A percentile compares a stretch with the other conserved stretches of the same genome.
These are phyloP conservation scores for Alviniconcha marisindica DNA, from an alignment of 1,140 invertebrate species.

Conservation along the genomic window DNA sequence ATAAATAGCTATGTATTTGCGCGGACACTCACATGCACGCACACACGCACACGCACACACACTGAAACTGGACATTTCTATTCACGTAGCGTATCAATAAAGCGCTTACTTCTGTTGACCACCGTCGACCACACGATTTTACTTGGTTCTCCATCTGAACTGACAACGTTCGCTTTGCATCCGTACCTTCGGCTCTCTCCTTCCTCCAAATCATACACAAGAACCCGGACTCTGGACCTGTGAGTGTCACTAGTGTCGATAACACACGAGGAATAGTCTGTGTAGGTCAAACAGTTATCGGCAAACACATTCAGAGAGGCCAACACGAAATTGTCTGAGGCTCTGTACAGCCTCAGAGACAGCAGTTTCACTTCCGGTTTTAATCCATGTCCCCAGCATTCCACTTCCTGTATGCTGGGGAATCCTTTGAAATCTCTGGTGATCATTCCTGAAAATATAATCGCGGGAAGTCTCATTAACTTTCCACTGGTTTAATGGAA, in stretches of 20 bases:
- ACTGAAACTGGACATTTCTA: not conserved
- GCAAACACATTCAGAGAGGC: slow-evolving; percentile 8
- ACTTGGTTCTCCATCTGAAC: slow-evolving; percentile 5
- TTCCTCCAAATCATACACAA: slow-evolving; percentile 26
- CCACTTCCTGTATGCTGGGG: slow-evolving; percentile 35
- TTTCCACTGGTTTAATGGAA: too few species aligned
- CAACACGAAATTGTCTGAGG: slow-evolving; percentile 4
- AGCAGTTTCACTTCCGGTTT: slow-evolving; percentile 24
- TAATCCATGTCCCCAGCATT: slow-evolving; percentile 23
- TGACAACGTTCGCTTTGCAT: slow-evolving; percentile 2
- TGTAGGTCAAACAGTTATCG: slow-evolving; percentile 22
- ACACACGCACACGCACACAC: not conserved
- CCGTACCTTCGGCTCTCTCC: slow-evolving; percentile 19
- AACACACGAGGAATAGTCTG: slow-evolving; percentile 16
- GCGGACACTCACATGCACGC: not conserved
- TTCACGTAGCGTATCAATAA: too few species aligned
- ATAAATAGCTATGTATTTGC: too few species aligned
- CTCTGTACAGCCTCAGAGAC: slow-evolving; percentile 10
- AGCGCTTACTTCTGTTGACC: not conserved
- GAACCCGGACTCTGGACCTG: slow-evolving; percentile 9
- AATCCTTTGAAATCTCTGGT: slow-evolving; percentile 21
- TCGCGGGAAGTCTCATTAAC: too few species aligned
- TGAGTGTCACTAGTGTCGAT: slow-evolving; percentile 18
- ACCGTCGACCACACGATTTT: slow-evolving; percentile 3
- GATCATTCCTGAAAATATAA: not conserved